These are phyloP conservation scores for Saccopteryx bilineata DNA, from an alignment of 2,113 vertebrate genomes.

Conservation along the genomic window DNA sequence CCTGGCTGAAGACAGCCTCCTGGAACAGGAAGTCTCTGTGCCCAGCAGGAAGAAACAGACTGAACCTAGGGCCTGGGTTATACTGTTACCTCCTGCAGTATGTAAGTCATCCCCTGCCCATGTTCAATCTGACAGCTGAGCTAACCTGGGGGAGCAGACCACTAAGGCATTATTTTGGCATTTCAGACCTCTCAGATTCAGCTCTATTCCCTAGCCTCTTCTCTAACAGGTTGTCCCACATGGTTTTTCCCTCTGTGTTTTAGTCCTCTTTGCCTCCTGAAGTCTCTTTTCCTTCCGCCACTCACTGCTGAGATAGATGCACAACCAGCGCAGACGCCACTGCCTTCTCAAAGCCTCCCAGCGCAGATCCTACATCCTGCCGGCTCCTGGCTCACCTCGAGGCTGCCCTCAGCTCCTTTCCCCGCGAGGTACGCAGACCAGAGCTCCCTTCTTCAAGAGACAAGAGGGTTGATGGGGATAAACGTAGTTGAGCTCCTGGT, in stretches of 20 bases:
- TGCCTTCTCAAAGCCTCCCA: background rate
- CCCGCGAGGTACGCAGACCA: background rate
- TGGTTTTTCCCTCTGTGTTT: background rate
- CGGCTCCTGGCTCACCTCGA: background rate
- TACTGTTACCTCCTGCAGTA: conserved; percentile 74
- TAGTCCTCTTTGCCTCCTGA: background rate
- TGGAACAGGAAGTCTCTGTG: background rate
- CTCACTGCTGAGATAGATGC: background rate
- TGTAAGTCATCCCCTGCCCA: conserved; percentile 40
- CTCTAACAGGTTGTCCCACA: background rate
- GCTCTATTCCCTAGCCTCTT: background rate
- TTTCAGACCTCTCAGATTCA: background rate
- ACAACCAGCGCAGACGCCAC: too few relatives aligned
- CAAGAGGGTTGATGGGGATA: background rate
- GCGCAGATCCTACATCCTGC: too few relatives aligned
- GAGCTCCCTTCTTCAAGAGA: conserved; percentile 37
- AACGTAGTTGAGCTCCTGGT: background rate
- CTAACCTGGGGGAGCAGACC: conserved; percentile 57
- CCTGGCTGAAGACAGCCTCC: background rate
- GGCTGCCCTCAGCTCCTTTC: background rate
- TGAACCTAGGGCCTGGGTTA: conserved; percentile 65
- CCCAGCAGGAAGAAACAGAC: conserved; percentile 44
- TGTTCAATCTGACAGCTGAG: conserved; percentile 67
- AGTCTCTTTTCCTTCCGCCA: background rate
- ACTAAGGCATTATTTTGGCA: conserved; percentile 43